Evolutionary conservation across 1,140 invertebrate species (phyloP).

Genomic region (Drosophila persimilis): DNA sequence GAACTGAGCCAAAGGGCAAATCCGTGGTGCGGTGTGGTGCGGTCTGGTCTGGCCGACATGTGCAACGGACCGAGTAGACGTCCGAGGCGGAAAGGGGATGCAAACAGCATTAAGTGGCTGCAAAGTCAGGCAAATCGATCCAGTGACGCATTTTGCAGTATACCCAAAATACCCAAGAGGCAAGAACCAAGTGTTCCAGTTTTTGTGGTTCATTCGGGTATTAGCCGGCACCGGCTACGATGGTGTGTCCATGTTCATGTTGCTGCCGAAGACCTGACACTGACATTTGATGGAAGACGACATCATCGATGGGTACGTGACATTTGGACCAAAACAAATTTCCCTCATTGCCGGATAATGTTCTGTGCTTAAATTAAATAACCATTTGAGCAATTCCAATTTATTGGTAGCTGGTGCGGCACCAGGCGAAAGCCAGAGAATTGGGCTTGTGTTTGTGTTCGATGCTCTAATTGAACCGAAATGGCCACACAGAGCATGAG

Average conservation of each 20-base stretch:
- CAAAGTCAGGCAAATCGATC: conserved; percentile 75
- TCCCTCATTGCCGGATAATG: conserved; percentile 46
- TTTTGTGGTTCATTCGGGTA: conserved; percentile 67
- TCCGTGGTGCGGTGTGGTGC: neutral
- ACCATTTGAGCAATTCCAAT: conserved; percentile 67
- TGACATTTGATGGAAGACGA: conserved; percentile 55
- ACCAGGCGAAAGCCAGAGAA: conserved; percentile 5
- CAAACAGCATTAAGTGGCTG: conserved; percentile 75
- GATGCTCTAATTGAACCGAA: conserved; percentile 45
- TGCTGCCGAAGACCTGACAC: conserved; percentile 8
- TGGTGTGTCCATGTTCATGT: neutral
- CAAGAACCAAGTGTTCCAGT: conserved; percentile 32
- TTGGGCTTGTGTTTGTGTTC: conserved; percentile 1
- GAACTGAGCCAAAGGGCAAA: neutral
- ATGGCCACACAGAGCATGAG: conserved; percentile 3
- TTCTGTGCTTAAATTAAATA: conserved; percentile 55
- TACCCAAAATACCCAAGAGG: neutral
- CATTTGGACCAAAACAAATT: conserved; percentile 58
- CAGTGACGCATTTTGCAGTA: conserved; percentile 36
- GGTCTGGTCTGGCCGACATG: conserved; percentile 51
- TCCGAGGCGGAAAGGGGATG: conserved; percentile 50
- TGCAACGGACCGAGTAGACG: conserved; percentile 50
- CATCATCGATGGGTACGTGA: conserved; percentile 58
- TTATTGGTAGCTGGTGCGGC: conserved; percentile 28
- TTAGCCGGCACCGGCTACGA: conserved; percentile 38